Base-by-base conservation (phyloP, 2,888 invertebrate genomes). In the Helobdella robusta region DNA sequence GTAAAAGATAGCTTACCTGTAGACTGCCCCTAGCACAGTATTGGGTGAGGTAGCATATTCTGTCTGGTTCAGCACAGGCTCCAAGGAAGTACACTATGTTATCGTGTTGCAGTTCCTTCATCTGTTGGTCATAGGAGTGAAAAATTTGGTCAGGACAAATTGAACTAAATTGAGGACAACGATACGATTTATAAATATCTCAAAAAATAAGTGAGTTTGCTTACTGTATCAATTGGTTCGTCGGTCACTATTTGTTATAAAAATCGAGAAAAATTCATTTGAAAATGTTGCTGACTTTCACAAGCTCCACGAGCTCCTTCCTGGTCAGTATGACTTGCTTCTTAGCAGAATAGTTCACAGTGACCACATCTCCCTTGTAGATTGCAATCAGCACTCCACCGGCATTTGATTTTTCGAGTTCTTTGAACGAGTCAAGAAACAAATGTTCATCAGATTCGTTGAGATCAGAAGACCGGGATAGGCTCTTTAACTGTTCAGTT, bases 71-170 rank as follows among this genome's bases (percentile, higher is more conserved):
- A 3, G 30, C 20, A n/a, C 61, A 61, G 20, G 61, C 61, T 28
- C 61, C 61, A n/a, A 61, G 5, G 46, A 61, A 61, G 18, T 34
- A 28, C 4, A 44, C 46, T 2, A 61, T 28, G 46, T 61, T 61
- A 32, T 61, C 61, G 46, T 61, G 61, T 1, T 61, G 61, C 23
- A 61, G 36, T 40, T 61, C 61, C 18, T 46, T 61, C 61, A 61
- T 61, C 61, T 61, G 56, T 25, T 56, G 4, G 23, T 20, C 6
- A 50, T 50, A 20, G 8, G 23, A 8, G 8, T 50, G 23, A 50
- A 18, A 8, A 15, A 15, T 40, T 40, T 40, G 40, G 8, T 18
- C 40, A 8, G 40, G 11, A 18, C 18, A 40, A 15, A 15, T 40
- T 40, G 40, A 40, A n/a, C n/a, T n/a, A n/a, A n/a, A n/a, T n/a